Evolutionary conservation across 2,888 invertebrate species (phyloP), one percentile per base, ranked within the genome.

Genomic region (Nezara viridula): DNA sequence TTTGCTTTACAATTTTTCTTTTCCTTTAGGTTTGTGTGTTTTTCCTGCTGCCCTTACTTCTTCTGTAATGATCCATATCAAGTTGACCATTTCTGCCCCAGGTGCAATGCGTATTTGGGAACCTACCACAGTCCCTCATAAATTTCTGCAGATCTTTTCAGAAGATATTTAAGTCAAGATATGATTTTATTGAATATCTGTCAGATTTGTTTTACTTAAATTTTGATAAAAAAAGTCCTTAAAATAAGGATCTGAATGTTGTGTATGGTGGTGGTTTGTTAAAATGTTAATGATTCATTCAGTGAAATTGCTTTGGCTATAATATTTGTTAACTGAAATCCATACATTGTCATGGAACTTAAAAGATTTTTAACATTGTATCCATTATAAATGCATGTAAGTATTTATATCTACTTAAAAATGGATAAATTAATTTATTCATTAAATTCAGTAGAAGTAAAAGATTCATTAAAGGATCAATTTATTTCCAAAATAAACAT

Each of bases 11-110:
- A 47, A 0, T 5, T 81, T 52, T 32, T 89, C 55, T 24, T 89
- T 77, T 19, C 44, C n/a, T 73, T 73, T 81, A 81, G 81, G 81
- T 81, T 81, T n/a, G 12, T 81, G 81, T 44, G 40, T 47, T 81
- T 92, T 92, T 92, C 89, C 91, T 92, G 94, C 94, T 90, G 93
- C 92, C 27, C 93, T 93, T 24, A 93, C 93, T 86, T 93, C 94
- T 2, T 94, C 94, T 90, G 94, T 94, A 89, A 92, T 92, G 89
- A 93, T 94, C 90, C 92, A 92, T 40, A 94, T 94, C 89, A 91
- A 93, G 91, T 92, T 88, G 93, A 93, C 90, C 94, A 94, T 90
- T 94, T 93, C 91, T 94, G 94, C 91, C 93, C 93, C 49, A 91
- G 92, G 73, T 94, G 94, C 91, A 92, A 92, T 47, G 91, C 92